These are phyloP conservation scores for Heterocephalus glaber DNA, from an alignment of 2,113 vertebrate species.

Conservation along the genomic window DNA sequence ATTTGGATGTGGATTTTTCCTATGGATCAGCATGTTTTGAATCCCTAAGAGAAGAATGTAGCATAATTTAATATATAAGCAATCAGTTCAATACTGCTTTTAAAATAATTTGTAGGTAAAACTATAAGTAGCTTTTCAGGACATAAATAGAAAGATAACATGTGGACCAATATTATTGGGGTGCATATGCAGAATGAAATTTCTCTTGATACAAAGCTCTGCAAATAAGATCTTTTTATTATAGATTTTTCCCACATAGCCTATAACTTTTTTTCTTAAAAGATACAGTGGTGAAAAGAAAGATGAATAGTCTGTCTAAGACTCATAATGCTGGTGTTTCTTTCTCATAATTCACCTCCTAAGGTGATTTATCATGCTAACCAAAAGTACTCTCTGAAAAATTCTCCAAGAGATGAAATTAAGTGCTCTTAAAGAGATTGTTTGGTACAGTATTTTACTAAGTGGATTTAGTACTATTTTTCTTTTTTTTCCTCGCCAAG, in stretches of 20 bases:
- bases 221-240: background rate
- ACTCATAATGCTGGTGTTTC: background rate
- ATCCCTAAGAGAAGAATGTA: background rate
- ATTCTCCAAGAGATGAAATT: background rate
- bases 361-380: background rate
- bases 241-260: background rate
- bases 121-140: background rate
- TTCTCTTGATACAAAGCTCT: background rate
- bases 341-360: background rate
- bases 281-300: background rate
- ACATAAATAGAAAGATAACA: background rate
- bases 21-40: background rate
- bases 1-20: slow-evolving; percentile 36
- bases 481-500: background rate
- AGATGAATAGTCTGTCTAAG: background rate
- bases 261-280: background rate
- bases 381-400: background rate
- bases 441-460: background rate
- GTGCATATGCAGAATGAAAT: background rate
- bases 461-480: background rate
- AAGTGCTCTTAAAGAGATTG: background rate
- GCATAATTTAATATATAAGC: background rate
- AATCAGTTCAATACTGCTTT: background rate
- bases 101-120: background rate
- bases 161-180: background rate